Conservation (phyloP, 2,888 invertebrate genomes). For the Scrobipalpa costella region DNA sequence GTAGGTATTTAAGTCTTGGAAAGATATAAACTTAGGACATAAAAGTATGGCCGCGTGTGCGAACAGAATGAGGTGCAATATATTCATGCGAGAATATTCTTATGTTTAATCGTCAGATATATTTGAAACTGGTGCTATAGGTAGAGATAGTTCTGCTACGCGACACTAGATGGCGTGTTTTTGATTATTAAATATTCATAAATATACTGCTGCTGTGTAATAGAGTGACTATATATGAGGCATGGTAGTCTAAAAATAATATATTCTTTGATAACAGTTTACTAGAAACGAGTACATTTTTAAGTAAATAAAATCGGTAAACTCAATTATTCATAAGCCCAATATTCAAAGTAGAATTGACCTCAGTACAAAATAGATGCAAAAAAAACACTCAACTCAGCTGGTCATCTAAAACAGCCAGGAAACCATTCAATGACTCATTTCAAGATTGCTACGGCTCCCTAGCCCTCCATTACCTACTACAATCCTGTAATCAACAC, state of each 20-base stretch:
- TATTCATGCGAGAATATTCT: neutral
- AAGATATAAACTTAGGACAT: neutral
- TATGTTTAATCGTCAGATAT: neutral
- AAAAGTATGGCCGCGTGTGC: neutral
- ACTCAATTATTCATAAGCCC: too few relatives aligned
- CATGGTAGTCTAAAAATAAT: too few relatives aligned
- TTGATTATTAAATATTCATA: too few relatives aligned
- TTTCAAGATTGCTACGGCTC: constrained; percentile 56
- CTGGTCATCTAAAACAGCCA: constrained; percentile 48
- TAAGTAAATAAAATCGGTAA: too few relatives aligned
- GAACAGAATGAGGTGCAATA: neutral
- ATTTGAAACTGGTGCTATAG: too few relatives aligned
- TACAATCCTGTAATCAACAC: constrained; percentile 69
- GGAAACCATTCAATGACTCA: constrained; percentile 60
- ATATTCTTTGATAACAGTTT: too few relatives aligned
- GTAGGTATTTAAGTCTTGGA: neutral
- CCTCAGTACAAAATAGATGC: neutral
- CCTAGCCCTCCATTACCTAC: constrained; percentile 72
- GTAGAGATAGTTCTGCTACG: too few relatives aligned
- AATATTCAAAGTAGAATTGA: too few relatives aligned
- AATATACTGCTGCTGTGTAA: too few relatives aligned
- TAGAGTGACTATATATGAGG: too few relatives aligned
- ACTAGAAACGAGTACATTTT: too few relatives aligned
- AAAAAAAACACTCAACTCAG: neutral
- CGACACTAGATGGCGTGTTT: too few relatives aligned